A percentile compares a stretch with the other conserved stretches of the same genome.
Evolutionary conservation across 2,888 invertebrate genomes (phyloP).

Genomic region (Melanophora roralis): DNA sequence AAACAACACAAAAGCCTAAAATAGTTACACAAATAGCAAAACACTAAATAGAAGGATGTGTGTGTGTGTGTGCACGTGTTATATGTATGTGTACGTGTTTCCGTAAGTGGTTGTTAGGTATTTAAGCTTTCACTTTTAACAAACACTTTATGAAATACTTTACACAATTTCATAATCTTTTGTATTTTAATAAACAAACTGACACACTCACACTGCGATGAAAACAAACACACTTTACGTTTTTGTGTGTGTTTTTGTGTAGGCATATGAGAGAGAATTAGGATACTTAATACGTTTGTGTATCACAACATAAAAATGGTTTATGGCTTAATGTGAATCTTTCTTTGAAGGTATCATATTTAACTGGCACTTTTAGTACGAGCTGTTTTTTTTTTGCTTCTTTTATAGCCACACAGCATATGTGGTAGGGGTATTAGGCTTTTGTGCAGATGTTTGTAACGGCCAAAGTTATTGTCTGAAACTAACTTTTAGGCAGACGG

Average conservation of each 20-base stretch:
- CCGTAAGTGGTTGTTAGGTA: conserved; percentile 31
- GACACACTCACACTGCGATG: background rate
- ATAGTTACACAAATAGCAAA: too few relatives aligned
- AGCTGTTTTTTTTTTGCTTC: too few relatives aligned
- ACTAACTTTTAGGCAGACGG: too few relatives aligned
- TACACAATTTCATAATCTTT: conserved; percentile 35
- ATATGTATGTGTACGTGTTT: conserved; percentile 1
- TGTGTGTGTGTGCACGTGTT: background rate
- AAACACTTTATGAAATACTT: conserved; percentile 46
- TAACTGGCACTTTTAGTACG: too few relatives aligned
- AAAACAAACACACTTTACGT: background rate
- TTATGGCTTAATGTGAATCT: background rate
- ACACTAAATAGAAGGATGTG: background rate
- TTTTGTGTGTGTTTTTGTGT: background rate
- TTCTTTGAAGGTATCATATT: conserved; percentile 2
- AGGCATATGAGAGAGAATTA: too few relatives aligned
- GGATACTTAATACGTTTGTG: too few relatives aligned
- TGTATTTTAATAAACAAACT: background rate
- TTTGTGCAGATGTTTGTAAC: too few relatives aligned
- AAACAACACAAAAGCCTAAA: too few relatives aligned
- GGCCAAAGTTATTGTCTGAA: too few relatives aligned
- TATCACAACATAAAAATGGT: background rate
- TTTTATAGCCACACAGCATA: too few relatives aligned
- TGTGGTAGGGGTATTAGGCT: too few relatives aligned
- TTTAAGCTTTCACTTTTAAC: conserved; percentile 51